Evolutionary conservation across 1,140 invertebrate species (phyloP), one percentile per base, ranked within the genome.

Genomic region (Oncopeltus fasciatus): DNA sequence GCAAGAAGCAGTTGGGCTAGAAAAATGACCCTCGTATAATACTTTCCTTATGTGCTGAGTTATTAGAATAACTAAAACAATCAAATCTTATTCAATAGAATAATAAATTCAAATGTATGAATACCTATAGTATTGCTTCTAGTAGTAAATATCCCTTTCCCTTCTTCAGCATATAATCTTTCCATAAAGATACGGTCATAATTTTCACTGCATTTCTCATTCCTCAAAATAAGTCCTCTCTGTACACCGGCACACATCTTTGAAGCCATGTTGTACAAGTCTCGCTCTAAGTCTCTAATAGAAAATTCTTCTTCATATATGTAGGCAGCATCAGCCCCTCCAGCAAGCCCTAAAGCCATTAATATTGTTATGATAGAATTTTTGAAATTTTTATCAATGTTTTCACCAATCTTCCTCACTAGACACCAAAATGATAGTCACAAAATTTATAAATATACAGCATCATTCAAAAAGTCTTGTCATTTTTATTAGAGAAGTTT

Each of bases 171-270:
- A 73, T 95, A 99, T 14, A 99, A 76, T 62, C 91, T 83, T 69
- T 89, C 85, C 69, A 99, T 95, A 73, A 99, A 99, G 66, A 99
- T 93, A 1, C 95, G 98, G 64, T 89, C 91, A 72, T 99, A 99
- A 73, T 99, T 95, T 3, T 87, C 83, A 70, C 94, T 97, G 38
- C 95, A 93, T 68, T 90, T 92, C 74, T 99, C 97, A 74, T 98
- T 98, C 80, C 92, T 83, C 28, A 99, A 77, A 70, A 99, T 92
- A 0, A 99, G 79, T 66, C 96, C 96, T 68, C 95, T 81, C 66
- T 97, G 91, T 14, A 99, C 93, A 51, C 94, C 95, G 70, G 92
- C 90, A 0, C 86, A 85, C 90, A 99, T 99, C 76, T 99, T 99
- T 1, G 91, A 86, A 21, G 91, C 90, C 87, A 99, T 93, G 68